Conservation (phyloP, 2,113 vertebrate genomes). For the Thymallus thymallus region DNA sequence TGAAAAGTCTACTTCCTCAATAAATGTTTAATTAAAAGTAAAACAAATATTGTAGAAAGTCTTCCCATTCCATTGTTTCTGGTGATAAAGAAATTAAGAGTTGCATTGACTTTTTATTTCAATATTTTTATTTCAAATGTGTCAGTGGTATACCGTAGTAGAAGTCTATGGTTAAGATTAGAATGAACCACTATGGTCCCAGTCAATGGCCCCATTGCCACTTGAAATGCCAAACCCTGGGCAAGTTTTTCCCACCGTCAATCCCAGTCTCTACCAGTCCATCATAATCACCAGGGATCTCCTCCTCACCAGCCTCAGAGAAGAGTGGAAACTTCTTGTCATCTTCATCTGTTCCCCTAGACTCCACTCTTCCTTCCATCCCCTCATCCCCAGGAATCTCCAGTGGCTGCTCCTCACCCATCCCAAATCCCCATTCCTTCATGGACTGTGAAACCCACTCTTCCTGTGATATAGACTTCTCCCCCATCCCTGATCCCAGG, state of each 20-base stretch:
- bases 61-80: not conserved
- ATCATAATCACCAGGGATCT: not conserved
- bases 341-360: constrained; percentile 1
- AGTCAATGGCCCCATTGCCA: constrained; percentile 49
- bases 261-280: not conserved
- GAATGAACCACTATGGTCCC: not conserved
- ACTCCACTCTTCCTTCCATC: not conserved
- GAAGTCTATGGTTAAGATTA: constrained; percentile 2
- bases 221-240: constrained; percentile 60
- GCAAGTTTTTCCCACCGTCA: constrained; percentile 5
- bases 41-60: not conserved
- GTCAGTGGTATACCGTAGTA: constrained; percentile 1
- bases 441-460: not conserved
- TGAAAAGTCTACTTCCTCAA: not conserved
- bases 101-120: not conserved
- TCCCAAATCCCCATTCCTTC: not conserved
- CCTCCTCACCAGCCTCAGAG: constrained; percentile 12
- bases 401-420: not conserved
- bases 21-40: no score
- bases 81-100: not conserved
- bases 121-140: constrained; percentile 45
- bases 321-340: not conserved
- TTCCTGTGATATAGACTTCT: not conserved
- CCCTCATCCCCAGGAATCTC: constrained; percentile 5
- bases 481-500: not conserved